Conservation (phyloP, 2,888 invertebrate species). For the Bruchidius siliquastri region DNA sequence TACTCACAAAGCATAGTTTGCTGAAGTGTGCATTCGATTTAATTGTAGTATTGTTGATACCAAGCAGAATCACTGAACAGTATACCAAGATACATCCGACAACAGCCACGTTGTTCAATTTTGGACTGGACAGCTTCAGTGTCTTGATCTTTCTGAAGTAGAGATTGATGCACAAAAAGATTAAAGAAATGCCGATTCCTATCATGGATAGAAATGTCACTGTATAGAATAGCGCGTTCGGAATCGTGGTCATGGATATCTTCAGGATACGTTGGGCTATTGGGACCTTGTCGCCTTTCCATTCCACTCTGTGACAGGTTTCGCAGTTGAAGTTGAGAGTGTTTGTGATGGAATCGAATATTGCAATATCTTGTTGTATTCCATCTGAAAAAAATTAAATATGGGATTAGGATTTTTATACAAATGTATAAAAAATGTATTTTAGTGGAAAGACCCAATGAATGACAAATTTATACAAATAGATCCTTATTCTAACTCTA, state of each 20-base stretch:
- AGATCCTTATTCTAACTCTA: too few relatives aligned
- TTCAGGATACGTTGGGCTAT: conserved; percentile 74
- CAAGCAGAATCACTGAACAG: conserved; percentile 78
- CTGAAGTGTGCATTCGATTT: conserved; percentile 67
- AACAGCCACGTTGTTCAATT: conserved; percentile 86
- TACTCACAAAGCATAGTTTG: conserved; percentile 79
- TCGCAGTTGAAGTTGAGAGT: conserved; percentile 65
- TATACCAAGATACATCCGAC: conserved; percentile 90
- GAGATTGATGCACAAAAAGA: conserved; percentile 76
- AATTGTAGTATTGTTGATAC: conserved; percentile 77
- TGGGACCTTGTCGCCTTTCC: conserved; percentile 76
- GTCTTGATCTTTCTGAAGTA: conserved; percentile 79
- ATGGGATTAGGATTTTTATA: too few relatives aligned
- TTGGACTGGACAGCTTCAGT: conserved; percentile 88
- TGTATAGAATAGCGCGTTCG: conserved; percentile 69
- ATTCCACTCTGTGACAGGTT: conserved; percentile 62
- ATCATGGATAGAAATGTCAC: conserved; percentile 68
- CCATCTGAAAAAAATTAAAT: conserved; percentile 54
- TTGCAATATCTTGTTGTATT: conserved; percentile 66
- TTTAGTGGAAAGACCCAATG: too few relatives aligned
- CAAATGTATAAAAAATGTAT: too few relatives aligned
- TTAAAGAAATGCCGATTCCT: conserved; percentile 69
- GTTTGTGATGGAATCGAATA: conserved; percentile 61
- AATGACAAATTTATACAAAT: too few relatives aligned
- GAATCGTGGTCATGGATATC: conserved; percentile 70